These are phyloP conservation scores for Corydoras maculifer DNA, from an alignment of 2,113 vertebrate species.

Conservation along the genomic window DNA sequence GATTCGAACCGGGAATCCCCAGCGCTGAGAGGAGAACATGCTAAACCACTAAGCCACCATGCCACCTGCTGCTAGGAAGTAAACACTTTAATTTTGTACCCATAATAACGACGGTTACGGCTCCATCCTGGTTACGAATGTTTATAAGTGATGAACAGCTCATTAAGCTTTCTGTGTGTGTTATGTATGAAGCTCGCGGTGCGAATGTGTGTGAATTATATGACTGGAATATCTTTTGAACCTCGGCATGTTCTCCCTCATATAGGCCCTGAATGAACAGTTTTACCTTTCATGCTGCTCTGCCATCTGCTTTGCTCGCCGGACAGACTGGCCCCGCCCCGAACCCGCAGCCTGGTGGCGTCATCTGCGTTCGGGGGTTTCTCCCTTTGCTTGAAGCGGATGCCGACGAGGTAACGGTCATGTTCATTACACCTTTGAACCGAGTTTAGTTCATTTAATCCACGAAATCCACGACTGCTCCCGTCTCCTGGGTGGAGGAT, in stretches of 20 bases:
- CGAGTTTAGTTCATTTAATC: too few species aligned
- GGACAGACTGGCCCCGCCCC: slow-evolving; percentile 18
- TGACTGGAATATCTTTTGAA: slow-evolving; percentile 4
- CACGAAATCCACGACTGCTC: too few species aligned
- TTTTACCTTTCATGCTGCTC: slow-evolving; percentile 26
- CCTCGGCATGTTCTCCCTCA: slow-evolving; percentile 12
- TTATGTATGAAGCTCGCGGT: background rate
- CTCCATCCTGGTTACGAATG: too few species aligned
- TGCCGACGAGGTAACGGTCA: background rate
- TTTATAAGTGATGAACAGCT: too few species aligned
- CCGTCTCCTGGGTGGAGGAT: too few species aligned
- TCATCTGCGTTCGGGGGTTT: background rate
- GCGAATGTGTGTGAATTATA: background rate
- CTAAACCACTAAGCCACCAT: too few species aligned
- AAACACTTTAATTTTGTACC: too few species aligned
- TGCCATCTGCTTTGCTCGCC: slow-evolving; percentile 39
- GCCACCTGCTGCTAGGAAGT: too few species aligned
- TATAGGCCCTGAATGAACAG: slow-evolving; percentile 31
- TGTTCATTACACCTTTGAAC: too few species aligned
- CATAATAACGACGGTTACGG: too few species aligned
- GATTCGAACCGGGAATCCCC: too few species aligned
- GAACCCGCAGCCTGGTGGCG: background rate
- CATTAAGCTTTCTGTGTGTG: background rate
- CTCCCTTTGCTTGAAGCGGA: background rate
- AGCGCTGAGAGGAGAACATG: too few species aligned